These are phyloP conservation scores for Cololabis saira DNA, from an alignment of 2,113 vertebrate genomes.

Conservation along the genomic window DNA sequence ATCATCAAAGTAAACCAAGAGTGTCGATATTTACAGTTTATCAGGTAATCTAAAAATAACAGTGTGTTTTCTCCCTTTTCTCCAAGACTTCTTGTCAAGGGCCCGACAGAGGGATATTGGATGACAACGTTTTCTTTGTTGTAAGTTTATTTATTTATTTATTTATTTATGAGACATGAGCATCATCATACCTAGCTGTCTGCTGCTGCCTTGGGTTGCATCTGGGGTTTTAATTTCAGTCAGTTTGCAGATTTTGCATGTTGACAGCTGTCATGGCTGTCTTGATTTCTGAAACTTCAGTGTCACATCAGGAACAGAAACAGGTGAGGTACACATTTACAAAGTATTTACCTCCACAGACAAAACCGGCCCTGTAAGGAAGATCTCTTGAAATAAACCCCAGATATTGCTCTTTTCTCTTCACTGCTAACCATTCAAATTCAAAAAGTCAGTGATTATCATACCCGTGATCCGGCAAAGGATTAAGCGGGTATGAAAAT, in stretches of 20 bases:
- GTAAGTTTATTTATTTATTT: slow-evolving; percentile 30
- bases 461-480: not conserved
- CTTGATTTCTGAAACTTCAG: slow-evolving; percentile 49
- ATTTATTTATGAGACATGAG: slow-evolving; percentile 22
- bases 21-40: slow-evolving; percentile 52
- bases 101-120: slow-evolving; percentile 15
- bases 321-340: not conserved
- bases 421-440: slow-evolving; percentile 18
- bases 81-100: slow-evolving; percentile 20
- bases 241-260: slow-evolving; percentile 18
- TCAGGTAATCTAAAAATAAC: slow-evolving; percentile 56
- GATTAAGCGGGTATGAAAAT: too few species aligned
- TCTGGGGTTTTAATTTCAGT: slow-evolving; percentile 33
- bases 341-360: slow-evolving; percentile 6
- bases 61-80: slow-evolving; percentile 29
- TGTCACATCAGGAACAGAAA: slow-evolving; percentile 32
- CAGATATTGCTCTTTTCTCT: not conserved
- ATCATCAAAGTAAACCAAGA: slow-evolving; percentile 44
- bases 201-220: slow-evolving; percentile 23
- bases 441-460: slow-evolving; percentile 32
- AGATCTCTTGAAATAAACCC: slow-evolving; percentile 2
- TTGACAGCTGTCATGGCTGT: slow-evolving; percentile 17
- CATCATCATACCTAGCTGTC: slow-evolving; percentile 16
- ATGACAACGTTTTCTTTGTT: slow-evolving; percentile 7
- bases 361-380: slow-evolving; percentile 5